phyloP scores from a whole-genome alignment of 1,140 invertebrate genomes.

The Nixonia krombeini region DNA sequence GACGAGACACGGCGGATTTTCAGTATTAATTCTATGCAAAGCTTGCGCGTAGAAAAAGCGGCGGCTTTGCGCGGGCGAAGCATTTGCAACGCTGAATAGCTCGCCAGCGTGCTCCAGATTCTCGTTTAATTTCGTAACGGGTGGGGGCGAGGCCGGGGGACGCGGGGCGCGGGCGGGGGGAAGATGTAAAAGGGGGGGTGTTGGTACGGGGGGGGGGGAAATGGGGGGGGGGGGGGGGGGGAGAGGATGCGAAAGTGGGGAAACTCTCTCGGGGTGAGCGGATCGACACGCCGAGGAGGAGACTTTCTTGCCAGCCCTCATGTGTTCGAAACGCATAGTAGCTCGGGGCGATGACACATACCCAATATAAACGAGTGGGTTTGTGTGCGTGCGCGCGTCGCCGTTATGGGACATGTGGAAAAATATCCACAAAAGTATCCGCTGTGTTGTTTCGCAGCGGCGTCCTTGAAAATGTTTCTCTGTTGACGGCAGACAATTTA shows the following conservation, averaged over 20 bases:
- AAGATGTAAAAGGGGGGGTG: constrained; percentile 7
- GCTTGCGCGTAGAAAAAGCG: too few species aligned
- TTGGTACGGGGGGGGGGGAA: constrained; percentile 2
- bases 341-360: constrained; percentile 35
- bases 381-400: neutral
- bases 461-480: too few species aligned
- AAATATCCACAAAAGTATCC: neutral
- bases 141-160: too few species aligned
- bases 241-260: constrained; percentile 22
- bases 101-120: constrained; percentile 25
- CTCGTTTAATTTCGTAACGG: constrained; percentile 37
- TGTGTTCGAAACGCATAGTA: constrained; percentile 23
- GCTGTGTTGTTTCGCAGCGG: too few species aligned
- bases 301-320: constrained; percentile 18
- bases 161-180: constrained; percentile 10
- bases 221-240: too few species aligned
- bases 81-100: too few species aligned
- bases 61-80: too few species aligned
- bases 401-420: too few species aligned
- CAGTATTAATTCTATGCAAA: too few species aligned
- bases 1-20: too few species aligned
- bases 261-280: constrained; percentile 31
- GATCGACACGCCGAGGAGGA: neutral
- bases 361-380: constrained; percentile 21
- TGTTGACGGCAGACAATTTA: too few species aligned